Evolutionary conservation across 53 echinoderm and acorn worm species (phyloP).

Genomic region (Astropecten irregularis): DNA sequence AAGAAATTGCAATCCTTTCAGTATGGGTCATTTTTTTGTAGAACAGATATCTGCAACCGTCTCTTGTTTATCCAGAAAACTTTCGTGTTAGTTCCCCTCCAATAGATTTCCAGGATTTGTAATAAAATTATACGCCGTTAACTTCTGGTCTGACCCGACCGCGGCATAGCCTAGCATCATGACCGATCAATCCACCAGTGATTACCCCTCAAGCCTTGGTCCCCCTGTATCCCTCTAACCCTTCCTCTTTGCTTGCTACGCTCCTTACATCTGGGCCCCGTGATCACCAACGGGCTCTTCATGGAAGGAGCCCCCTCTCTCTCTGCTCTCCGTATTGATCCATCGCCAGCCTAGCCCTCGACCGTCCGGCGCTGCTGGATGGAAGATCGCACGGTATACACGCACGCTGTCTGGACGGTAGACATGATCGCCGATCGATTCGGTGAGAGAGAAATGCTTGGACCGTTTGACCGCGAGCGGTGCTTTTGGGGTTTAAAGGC

Average conservation of each 20-base stretch:
- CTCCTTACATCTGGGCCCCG: conserved; percentile 36
- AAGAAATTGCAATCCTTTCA: too few species aligned
- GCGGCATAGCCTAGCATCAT: conserved; percentile 18
- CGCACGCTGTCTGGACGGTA: conserved; percentile 14
- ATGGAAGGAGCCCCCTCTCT: conserved; percentile 31
- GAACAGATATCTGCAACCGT: too few species aligned
- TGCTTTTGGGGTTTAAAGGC: background rate
- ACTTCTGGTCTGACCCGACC: conserved; percentile 20
- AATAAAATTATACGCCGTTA: conserved; percentile 1
- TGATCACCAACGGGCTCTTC: conserved; percentile 25
- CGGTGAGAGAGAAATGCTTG: background rate
- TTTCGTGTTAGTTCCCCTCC: too few species aligned
- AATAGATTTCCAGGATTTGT: too few species aligned
- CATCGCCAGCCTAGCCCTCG: too few species aligned
- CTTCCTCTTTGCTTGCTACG: background rate
- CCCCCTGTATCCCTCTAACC: conserved; percentile 23
- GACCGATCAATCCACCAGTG: conserved; percentile 33
- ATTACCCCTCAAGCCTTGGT: background rate
- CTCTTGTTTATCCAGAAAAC: background rate
- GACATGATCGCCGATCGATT: conserved; percentile 2
- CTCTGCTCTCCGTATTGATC: conserved; percentile 40
- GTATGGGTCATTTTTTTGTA: too few species aligned
- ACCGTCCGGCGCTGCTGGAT: conserved; percentile 30
- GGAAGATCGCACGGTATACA: too few species aligned
- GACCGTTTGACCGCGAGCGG: conserved; percentile 32